These are phyloP conservation scores for Mactromeris polynyma DNA, from an alignment of 2,888 invertebrate genomes.

Conservation along the genomic window DNA sequence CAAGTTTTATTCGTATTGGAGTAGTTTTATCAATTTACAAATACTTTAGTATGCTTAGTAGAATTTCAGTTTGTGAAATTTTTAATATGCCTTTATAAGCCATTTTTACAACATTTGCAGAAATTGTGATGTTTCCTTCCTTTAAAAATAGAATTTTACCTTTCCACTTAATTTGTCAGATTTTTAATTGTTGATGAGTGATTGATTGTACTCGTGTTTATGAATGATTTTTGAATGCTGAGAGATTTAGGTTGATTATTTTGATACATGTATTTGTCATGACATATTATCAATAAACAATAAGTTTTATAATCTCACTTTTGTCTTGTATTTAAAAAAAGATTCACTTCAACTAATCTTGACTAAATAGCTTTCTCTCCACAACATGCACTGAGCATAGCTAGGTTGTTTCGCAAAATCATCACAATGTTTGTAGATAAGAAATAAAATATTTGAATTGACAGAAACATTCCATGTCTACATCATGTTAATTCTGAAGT, in stretches of 20 bases:
- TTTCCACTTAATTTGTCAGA: neutral
- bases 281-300: constrained; percentile 39
- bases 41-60: neutral
- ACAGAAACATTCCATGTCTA: no score
- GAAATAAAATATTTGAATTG: no score
- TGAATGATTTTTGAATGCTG: neutral
- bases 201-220: neutral
- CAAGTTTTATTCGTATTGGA: no score
- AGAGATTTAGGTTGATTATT: constrained; percentile 31
- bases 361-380: no score
- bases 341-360: no score
- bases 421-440: no score
- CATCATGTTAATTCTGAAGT: no score
- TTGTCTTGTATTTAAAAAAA: no score
- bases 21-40: neutral
- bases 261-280: constrained; percentile 42
- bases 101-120: neutral
- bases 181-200: neutral
- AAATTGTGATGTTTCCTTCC: neutral
- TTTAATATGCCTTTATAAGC: neutral
- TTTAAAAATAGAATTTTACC: neutral
- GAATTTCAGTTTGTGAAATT: neutral
- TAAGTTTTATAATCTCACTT: neutral
- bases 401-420: no score
- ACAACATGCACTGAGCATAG: no score